Evolutionary conservation across 1,140 invertebrate species (phyloP).

Genomic region (Caerostris darwini): DNA sequence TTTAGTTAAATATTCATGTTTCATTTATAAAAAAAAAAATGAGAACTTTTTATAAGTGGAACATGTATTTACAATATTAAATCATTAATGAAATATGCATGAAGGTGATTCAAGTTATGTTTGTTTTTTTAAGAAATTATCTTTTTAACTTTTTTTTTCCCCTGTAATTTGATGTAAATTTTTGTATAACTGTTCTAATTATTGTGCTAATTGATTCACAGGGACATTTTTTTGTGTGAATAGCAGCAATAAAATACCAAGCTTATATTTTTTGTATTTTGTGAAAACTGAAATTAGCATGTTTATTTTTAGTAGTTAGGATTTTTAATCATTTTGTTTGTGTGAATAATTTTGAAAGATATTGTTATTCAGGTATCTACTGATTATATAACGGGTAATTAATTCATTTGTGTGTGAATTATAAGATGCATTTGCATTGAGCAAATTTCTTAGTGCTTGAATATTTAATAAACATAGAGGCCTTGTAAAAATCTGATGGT

Average conservation of each 20-base stretch:
- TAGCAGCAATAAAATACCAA: not conserved
- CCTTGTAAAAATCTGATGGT: conserved; percentile 70
- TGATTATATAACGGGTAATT: conserved; percentile 45
- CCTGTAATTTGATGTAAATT: too few relatives aligned
- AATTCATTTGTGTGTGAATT: conserved; percentile 4
- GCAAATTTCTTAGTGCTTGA: conserved; percentile 5
- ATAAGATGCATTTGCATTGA: not conserved
- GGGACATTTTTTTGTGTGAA: not conserved
- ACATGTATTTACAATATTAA: too few relatives aligned
- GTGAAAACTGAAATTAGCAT: not conserved
- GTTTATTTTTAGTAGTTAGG: conserved; percentile 11
- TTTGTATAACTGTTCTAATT: too few relatives aligned
- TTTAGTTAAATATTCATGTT: too few relatives aligned
- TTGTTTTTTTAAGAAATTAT: too few relatives aligned
- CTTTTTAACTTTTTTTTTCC: too few relatives aligned
- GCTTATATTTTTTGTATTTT: not conserved
- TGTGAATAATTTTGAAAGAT: not conserved
- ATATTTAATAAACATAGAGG: conserved; percentile 49
- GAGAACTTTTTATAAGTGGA: too few relatives aligned
- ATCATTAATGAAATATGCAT: too few relatives aligned
- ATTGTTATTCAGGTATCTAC: conserved; percentile 29
- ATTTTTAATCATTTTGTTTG: not conserved
- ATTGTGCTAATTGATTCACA: too few relatives aligned
- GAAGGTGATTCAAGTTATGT: too few relatives aligned
- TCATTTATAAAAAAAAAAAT: too few relatives aligned